Conservation (phyloP, 1,140 invertebrate genomes). For the Lepidostoma basale region DNA sequence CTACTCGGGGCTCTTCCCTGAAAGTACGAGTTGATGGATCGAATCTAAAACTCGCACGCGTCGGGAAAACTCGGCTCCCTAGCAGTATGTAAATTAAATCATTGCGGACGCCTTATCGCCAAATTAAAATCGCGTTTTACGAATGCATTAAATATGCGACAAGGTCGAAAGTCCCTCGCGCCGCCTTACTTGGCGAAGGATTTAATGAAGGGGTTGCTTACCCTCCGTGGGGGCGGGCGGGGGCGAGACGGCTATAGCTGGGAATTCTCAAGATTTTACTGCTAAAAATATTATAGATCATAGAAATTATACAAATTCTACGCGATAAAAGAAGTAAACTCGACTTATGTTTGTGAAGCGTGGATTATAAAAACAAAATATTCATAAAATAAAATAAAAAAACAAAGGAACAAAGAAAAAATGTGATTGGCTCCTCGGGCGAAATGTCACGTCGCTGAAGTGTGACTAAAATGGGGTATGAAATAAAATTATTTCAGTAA, state of each 20-base stretch:
- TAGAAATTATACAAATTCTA: neutral
- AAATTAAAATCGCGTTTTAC: constrained; percentile 26
- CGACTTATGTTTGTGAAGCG: neutral
- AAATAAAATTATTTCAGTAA: no score
- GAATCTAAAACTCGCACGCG: neutral
- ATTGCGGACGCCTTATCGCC: constrained; percentile 16
- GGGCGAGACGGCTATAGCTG: neutral
- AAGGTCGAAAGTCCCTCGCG: neutral
- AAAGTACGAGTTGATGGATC: neutral
- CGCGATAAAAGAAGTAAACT: neutral
- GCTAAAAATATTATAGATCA: constrained; percentile 3
- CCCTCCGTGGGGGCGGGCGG: no score
- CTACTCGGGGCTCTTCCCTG: neutral
- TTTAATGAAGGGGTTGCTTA: constrained; percentile 16
- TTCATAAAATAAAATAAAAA: neutral
- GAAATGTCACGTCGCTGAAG: no score
- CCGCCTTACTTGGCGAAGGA: neutral
- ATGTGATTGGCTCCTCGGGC: no score
- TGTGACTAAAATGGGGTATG: no score
- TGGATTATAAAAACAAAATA: neutral
- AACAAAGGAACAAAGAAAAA: no score
- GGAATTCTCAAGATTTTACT: neutral
- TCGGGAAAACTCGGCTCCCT: neutral
- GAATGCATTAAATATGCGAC: constrained; percentile 25
- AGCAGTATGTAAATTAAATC: constrained; percentile 24